Evolutionary conservation across 2,888 invertebrate genomes (phyloP).

Genomic region (Hetaerina titia): DNA sequence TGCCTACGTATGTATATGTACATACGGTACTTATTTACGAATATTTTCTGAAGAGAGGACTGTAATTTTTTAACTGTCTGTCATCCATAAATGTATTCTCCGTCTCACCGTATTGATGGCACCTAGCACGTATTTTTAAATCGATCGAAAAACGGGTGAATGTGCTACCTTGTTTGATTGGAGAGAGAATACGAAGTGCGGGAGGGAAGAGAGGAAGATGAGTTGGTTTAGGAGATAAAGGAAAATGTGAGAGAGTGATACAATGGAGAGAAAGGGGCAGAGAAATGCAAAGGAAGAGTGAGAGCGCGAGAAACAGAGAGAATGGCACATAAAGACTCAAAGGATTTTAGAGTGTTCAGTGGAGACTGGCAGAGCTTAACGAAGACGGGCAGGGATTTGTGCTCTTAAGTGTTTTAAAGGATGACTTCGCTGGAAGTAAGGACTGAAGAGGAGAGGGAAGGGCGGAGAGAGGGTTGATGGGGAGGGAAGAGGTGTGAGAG

Average conservation of each 20-base stretch:
- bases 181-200: background rate
- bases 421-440: conserved; percentile 45
- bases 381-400: conserved; percentile 65
- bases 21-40: too few relatives aligned
- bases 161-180: background rate
- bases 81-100: too few relatives aligned
- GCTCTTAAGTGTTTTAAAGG: conserved; percentile 44
- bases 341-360: conserved; percentile 57
- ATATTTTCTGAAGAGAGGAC: too few relatives aligned
- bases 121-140: background rate
- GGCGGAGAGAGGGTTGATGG: background rate
- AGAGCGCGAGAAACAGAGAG: conserved; percentile 29
- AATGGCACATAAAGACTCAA: conserved; percentile 43
- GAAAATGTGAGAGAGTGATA: background rate
- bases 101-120: background rate
- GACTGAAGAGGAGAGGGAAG: background rate
- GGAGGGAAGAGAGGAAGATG: background rate
- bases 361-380: conserved; percentile 62
- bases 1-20: too few relatives aligned
- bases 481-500: background rate
- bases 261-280: background rate
- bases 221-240: background rate
- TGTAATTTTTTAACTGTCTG: too few relatives aligned
- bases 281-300: background rate
- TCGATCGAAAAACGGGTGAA: background rate